A percentile compares a stretch with the other conserved stretches of the same genome.
These are phyloP conservation scores for Pseudochirops cupreus DNA, from an alignment of 2,797 vertebrate species.

Conservation along the genomic window DNA sequence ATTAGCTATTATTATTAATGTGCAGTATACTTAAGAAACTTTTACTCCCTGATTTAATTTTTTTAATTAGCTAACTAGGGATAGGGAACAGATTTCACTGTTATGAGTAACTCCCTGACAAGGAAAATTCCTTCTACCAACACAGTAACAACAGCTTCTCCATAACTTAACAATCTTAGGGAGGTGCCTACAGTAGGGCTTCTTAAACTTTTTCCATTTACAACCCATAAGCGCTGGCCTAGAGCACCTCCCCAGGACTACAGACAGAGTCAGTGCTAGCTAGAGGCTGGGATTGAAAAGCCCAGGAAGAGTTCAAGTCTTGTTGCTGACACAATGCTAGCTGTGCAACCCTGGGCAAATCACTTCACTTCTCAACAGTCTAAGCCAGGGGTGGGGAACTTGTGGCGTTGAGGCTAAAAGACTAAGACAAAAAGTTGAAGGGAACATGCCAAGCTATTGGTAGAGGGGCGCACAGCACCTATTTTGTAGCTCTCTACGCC, in stretches of 20 bases:
- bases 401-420: too few species aligned
- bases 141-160: neutral
- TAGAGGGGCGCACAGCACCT: too few species aligned
- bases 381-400: neutral
- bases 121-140: neutral
- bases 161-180: neutral
- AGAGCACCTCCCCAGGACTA: neutral
- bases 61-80: neutral
- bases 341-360: neutral
- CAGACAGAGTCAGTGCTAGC: neutral
- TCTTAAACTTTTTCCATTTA: too few species aligned
- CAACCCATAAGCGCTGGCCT: too few species aligned
- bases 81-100: neutral
- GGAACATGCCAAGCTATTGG: neutral
- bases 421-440: neutral
- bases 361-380: neutral
- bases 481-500: neutral
- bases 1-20: neutral
- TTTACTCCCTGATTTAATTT: neutral
- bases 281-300: neutral
- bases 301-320: too few species aligned
- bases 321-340: neutral
- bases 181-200: too few species aligned
- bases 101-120: neutral
- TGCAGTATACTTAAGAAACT: neutral